Base-by-base conservation (phyloP, 1,140 invertebrate species). In the Drusus annulatus region DNA sequence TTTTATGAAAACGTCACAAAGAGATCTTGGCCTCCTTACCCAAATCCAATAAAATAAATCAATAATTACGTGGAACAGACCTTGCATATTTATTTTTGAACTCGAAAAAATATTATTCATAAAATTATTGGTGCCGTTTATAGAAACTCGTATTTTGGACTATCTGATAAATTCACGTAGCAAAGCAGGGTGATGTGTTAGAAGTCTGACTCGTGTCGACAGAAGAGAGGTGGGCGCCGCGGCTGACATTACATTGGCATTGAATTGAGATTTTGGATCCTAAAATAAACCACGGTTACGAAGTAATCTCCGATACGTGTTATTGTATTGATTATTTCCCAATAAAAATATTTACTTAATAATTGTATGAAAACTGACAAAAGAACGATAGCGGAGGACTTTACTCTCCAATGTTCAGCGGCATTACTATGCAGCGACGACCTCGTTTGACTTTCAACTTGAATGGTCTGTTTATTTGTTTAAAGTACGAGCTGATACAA, bases 1-100 rank as follows among this genome's bases (percentile, higher is more conserved):
- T 81, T 83, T 83, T 83, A 83, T 79, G 82, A 81, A 83, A 83
- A 83, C 82, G 82, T 81, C 82, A 83, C 82, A 62, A 79, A 50
- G 80, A 83, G 82, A 83, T 83, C 82, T 83, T 83, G 82, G 82
- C 82, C 82, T 80, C 82, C 51, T 83, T 83, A 83, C 82, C 82
- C 77, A 81, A 83, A 83, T 83, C 82, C 77, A 79, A 81, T 77
- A 74, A 69, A 82, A 80, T 71, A 50, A 45, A 82, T 25, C 31
- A 80, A 82, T 76, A 80, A 80, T 50, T 25, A 58, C 74, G 31
- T 60, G 25, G 65, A 19, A 51, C 69, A 60, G 80, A 81, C 80
- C 76, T 81, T 78, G 80, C 68, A 58, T 68, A 52, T 73, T 45
- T 45, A 17, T 58, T 62, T 25, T 68, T 76, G 76, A 51, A 51